Evolutionary conservation across 2,113 vertebrate species (phyloP), one percentile per base, ranked within the genome.

Genomic region (Leuciscus idus): DNA sequence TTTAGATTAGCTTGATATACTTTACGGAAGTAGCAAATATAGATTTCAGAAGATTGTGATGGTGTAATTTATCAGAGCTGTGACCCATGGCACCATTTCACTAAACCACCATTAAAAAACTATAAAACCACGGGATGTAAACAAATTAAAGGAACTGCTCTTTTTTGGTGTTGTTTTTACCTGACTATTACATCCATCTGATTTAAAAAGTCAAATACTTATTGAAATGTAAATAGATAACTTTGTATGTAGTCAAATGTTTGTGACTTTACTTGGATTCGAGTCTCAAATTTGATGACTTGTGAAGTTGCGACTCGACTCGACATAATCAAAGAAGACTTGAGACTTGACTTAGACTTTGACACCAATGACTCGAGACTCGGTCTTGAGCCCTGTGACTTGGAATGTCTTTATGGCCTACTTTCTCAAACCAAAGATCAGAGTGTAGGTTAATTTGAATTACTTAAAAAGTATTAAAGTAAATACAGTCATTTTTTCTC

Each of bases 41-140:
- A n/a, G 19, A 62, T 80, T 80, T 9, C 10, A n/a, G 36, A 12
- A 23, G 39, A 13, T 52, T 15, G 28, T 50, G 17, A 68, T 68
- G 46, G 80, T 68, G 61, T 23, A 82, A 70, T 70, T 82, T 70
- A 81, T 81, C 79, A 43, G 77, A 4, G 77, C 2, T 48, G 78
- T 64, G 39, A 33, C 28, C 17, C 4, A 43, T 7, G 8, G 19
- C 17, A 12, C 39, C 57, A 15, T 68, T 68, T 28, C 12, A 9
- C 62, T 55, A 72, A 83, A 83, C 68, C 81, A 13, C 81, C 66
- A 83, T 83, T 55, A 59, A 73, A 83, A 3, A 83, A 39, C 81
- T 57, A 26, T 23, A 73, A 70, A 83, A 39, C 66, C 64, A 83
- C 50, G 57, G 50, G 30, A 73, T 59, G 30, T 11, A 13, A 82